Conservation (phyloP, 1,140 invertebrate species). For the Magallana ariakensis region DNA sequence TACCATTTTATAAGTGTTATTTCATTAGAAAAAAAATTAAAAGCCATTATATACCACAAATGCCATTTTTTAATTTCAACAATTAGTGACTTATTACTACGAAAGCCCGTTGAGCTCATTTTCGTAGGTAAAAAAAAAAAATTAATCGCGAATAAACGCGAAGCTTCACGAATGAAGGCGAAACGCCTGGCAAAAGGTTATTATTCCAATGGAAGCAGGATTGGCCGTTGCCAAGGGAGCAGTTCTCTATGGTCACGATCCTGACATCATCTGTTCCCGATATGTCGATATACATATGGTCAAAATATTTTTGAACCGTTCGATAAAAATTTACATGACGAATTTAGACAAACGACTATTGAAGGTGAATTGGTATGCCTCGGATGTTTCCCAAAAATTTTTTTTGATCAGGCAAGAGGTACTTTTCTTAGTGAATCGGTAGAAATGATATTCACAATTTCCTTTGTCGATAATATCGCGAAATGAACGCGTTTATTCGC, state of each 20-base stretch:
- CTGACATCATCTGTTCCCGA: constrained; percentile 35
- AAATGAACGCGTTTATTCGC: too few species aligned
- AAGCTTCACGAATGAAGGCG: too few species aligned
- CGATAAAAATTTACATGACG: neutral
- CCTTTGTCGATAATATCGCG: constrained; percentile 10
- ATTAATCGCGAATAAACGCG: too few species aligned
- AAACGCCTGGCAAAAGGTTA: constrained; percentile 20
- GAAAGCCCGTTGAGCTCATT: too few species aligned
- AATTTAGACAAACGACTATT: neutral
- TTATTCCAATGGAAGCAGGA: constrained; percentile 39
- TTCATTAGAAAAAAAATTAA: too few species aligned
- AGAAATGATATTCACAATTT: neutral
- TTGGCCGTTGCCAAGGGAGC: constrained; percentile 33
- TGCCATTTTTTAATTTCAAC: too few species aligned
- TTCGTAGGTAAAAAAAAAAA: too few species aligned
- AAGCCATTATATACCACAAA: too few species aligned
- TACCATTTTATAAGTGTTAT: too few species aligned
- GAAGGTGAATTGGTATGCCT: neutral
- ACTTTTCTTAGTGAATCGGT: neutral
- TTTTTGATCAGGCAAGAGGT: constrained; percentile 9
- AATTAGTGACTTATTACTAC: too few species aligned
- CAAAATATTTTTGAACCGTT: neutral
- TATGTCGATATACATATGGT: constrained; percentile 45
- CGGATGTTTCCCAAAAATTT: neutral
- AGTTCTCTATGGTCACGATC: constrained; percentile 41